Base-by-base conservation (phyloP, 1,140 invertebrate genomes). In the Tetramorium alpestre region DNA sequence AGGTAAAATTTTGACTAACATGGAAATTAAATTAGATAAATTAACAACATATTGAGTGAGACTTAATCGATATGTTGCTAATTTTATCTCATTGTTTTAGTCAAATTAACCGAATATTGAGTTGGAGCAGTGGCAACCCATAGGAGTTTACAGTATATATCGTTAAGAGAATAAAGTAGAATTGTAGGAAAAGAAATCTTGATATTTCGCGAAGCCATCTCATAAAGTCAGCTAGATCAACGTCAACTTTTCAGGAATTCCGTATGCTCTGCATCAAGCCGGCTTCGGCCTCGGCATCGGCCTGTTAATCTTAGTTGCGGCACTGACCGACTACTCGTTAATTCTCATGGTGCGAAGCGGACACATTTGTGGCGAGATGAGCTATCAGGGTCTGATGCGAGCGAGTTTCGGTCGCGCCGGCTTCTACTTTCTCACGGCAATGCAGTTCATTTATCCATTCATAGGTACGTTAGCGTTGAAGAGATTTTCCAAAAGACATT, bases 381-480 rank as follows among this genome's bases (percentile, higher is more conserved):
- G 97, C 44, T 99, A 99, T 94, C 98, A 98, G 92, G 98, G 98
- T 76, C 96, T 98, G 86, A 98, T 98, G 96, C 96, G 98, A 87
- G 97, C 97, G 3, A 97, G 98, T 22, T 98, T 98, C 94, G 98
- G 98, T 25, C 96, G 96, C 92, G 96, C 97, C 65, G 98, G 98
- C 13, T 98, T 98, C 95, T 97, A 98, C 90, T 94, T 98, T 58
- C 95, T 98, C 3, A 97, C 97, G 0, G 93, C 97, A 38, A 95
- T 98, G 64, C 98, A 99, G 93, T 98, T 98, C 92, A 96, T 98
- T 88, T 98, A 98, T 95, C 98, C 98, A 16, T 98, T 98, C 89
- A 97, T 98, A 92, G 98, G 98, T 98, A 96, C 96, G 95, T 18
- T 5, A n/a, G 6, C 0, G 49, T 16, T 16, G 13, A 49, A 49